phyloP scores from a whole-genome alignment of 2,113 vertebrate genomes.

The Galeopterus variegatus region DNA sequence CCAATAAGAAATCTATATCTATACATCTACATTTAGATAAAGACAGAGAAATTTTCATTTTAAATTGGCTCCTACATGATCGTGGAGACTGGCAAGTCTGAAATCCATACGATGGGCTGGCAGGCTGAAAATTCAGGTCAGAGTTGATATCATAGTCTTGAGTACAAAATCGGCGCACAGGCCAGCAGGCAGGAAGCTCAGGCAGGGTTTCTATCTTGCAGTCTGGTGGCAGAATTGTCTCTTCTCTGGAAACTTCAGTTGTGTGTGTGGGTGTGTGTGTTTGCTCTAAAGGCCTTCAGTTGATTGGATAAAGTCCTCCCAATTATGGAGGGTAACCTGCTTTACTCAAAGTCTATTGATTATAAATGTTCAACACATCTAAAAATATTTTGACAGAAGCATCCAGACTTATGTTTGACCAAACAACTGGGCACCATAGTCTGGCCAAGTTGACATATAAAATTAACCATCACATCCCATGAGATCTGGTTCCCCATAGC shows the following conservation, averaged over 20 bases:
- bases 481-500: neutral
- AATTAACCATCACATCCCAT: neutral
- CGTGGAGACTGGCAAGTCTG: neutral
- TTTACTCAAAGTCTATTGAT: slow-evolving; percentile 51
- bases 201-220: neutral
- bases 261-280: neutral
- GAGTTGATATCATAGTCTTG: neutral
- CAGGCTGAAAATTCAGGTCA: neutral
- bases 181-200: neutral
- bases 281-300: neutral
- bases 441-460: neutral
- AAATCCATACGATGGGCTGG: neutral
- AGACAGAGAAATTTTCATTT: neutral
- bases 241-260: neutral
- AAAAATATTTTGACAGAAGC: neutral
- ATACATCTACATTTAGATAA: neutral
- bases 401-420: neutral
- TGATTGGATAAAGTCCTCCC: neutral
- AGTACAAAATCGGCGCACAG: neutral
- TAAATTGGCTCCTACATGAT: neutral
- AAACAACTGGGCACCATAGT: neutral
- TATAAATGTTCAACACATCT: slow-evolving; percentile 23
- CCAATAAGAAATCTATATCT: neutral
- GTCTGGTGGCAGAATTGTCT: neutral
- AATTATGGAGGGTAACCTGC: neutral